Conservation (phyloP, 2,888 invertebrate species). For the Augochlorella aurata region DNA sequence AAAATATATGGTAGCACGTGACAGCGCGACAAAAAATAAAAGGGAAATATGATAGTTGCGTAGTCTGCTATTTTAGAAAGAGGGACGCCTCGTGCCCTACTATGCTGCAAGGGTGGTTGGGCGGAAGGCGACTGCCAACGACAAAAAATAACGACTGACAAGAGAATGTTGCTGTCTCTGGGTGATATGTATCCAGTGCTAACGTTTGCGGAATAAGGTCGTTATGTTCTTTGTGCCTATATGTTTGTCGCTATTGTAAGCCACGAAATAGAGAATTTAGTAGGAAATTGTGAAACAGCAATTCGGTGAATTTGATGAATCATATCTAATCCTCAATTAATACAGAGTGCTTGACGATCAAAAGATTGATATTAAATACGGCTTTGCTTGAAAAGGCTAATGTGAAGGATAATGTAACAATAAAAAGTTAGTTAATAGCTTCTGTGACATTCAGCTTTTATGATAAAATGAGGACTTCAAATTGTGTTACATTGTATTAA, state of each 20-base stretch:
- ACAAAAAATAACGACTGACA: conserved; percentile 57
- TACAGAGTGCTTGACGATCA: too few relatives aligned
- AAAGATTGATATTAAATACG: too few relatives aligned
- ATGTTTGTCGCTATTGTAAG: conserved; percentile 1
- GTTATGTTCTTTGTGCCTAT: conserved; percentile 25
- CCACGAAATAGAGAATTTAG: neutral
- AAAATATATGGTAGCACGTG: conserved; percentile 74
- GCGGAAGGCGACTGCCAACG: conserved; percentile 2
- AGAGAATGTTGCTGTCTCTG: conserved; percentile 58
- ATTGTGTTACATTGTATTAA: too few relatives aligned
- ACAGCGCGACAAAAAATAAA: conserved; percentile 73
- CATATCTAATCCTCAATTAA: neutral
- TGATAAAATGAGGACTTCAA: too few relatives aligned
- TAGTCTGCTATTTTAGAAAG: conserved; percentile 73
- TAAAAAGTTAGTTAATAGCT: too few relatives aligned
- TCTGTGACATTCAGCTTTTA: too few relatives aligned
- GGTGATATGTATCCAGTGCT: conserved; percentile 60
- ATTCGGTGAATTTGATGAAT: neutral
- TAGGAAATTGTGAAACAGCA: neutral
- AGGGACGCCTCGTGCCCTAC: conserved; percentile 51
- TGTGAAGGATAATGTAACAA: too few relatives aligned
- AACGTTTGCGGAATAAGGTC: conserved; percentile 55
- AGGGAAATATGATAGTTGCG: conserved; percentile 76
- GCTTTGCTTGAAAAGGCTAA: too few relatives aligned
- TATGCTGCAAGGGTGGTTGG: conserved; percentile 21